phyloP scores from a whole-genome alignment of 2,113 vertebrate genomes.

The Catharus bicknelli region DNA sequence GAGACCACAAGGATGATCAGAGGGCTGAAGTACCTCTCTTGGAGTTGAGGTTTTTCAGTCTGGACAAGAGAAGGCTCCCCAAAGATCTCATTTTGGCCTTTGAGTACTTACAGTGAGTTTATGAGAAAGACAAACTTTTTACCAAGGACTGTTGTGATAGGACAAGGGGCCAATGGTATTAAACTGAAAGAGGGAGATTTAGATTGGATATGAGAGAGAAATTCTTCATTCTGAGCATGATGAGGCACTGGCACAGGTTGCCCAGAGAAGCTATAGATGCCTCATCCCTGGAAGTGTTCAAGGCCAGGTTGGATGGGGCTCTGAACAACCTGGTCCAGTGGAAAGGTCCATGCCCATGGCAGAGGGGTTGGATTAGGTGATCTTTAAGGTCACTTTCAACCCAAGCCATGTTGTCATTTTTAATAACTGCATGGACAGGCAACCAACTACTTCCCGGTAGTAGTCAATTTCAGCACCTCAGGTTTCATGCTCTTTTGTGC shows the following conservation, averaged over 20 bases:
- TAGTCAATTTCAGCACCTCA: neutral
- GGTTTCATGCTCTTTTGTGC: neutral
- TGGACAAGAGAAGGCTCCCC: neutral
- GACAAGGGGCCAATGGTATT: neutral
- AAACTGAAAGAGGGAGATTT: neutral
- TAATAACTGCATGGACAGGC: neutral
- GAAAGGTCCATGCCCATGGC: neutral
- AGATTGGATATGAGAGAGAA: neutral
- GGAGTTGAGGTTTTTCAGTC: fast-evolving
- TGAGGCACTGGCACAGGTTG: neutral
- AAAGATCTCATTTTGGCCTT: neutral
- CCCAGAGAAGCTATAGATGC: neutral
- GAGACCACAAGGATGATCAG: neutral
- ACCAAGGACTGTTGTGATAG: neutral
- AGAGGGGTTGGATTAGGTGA: neutral
- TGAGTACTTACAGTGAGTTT: neutral
- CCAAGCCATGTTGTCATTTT: neutral
- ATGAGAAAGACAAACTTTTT: neutral
- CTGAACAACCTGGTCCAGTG: neutral
- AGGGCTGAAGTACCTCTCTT: neutral
- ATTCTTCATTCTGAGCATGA: too few relatives aligned
- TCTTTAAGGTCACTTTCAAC: neutral
- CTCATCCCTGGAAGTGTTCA: neutral
- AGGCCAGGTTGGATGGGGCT: neutral
- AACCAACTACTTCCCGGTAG: neutral